Percentiles rank a stretch among this genome's conserved stretches.
These are phyloP conservation scores for Ormyrus nitidulus DNA, from an alignment of 2,888 invertebrate genomes.

Conservation along the genomic window DNA sequence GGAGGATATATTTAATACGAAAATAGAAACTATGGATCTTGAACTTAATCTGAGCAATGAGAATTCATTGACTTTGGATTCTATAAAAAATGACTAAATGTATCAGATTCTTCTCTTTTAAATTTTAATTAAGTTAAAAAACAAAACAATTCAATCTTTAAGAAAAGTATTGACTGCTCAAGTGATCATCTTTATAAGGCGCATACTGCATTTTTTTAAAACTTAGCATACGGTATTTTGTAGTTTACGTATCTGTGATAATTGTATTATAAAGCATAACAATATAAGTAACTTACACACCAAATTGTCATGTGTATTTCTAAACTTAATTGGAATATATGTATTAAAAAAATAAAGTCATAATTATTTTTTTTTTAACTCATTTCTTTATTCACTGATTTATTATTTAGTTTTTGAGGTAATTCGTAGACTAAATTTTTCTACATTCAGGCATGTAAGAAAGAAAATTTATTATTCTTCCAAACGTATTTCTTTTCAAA, in stretches of 20 bases:
- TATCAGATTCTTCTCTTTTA: conserved; percentile 50
- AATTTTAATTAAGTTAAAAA: conserved; percentile 56
- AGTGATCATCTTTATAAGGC: conserved; percentile 34
- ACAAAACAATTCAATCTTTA: neutral
- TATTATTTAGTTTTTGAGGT: conserved; percentile 9
- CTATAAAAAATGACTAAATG: conserved; percentile 59
- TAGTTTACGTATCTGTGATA: conserved; percentile 75
- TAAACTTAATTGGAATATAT: conserved; percentile 53
- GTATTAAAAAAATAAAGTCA: conserved; percentile 8
- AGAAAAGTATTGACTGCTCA: conserved; percentile 16
- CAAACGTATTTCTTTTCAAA: neutral
- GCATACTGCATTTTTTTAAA: conserved; percentile 66
- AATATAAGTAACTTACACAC: conserved; percentile 70
- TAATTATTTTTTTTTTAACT: conserved; percentile 11
- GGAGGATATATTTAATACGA: conserved; percentile 48
- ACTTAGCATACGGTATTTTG: conserved; percentile 68
- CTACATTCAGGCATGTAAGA: conserved; percentile 13
- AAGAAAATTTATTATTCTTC: neutral
- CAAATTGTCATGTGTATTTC: conserved; percentile 61
- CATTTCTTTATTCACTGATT: conserved; percentile 35
- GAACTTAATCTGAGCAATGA: conserved; percentile 45
- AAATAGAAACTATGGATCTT: conserved; percentile 45
- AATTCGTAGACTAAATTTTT: neutral
- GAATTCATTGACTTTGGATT: conserved; percentile 45
- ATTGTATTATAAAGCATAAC: conserved; percentile 60